Evolutionary conservation across 1,140 invertebrate genomes (phyloP).

Genomic region (Sitobion miscanthi): DNA sequence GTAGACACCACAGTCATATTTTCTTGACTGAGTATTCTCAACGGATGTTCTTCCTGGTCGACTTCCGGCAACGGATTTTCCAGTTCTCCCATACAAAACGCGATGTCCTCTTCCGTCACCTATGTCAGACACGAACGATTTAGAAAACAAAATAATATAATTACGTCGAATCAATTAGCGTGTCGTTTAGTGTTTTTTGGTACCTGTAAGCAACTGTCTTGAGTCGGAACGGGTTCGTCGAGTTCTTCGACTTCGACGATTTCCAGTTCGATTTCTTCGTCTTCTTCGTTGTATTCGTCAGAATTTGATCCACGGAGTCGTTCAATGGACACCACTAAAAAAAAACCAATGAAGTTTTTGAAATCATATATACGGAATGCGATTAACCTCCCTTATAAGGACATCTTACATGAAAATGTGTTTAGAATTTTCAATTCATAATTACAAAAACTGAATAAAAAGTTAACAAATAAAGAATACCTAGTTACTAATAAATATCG

Average conservation of each 20-base stretch:
- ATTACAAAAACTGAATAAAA: background rate
- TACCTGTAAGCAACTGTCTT: conserved; percentile 80
- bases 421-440: background rate
- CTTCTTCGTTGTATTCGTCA: conserved; percentile 64
- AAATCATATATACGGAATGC: background rate
- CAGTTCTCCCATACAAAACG: conserved; percentile 78
- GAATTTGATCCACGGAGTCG: conserved; percentile 37
- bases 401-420: no score
- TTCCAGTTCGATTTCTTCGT: conserved; percentile 80
- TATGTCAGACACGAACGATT: conserved; percentile 57
- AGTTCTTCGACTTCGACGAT: conserved; percentile 83
- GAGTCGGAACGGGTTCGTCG: conserved; percentile 79
- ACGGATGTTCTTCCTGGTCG: conserved; percentile 79
- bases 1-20: conserved; percentile 88
- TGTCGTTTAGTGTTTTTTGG: background rate
- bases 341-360: background rate
- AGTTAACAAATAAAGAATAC: no score
- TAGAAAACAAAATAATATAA: background rate
- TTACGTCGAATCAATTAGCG: background rate
- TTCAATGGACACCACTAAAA: conserved; percentile 44
- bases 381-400: no score
- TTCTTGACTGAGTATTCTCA: conserved; percentile 86
- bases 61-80: conserved; percentile 74
- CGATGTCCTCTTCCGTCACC: conserved; percentile 91
- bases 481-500: no score